Conservation (phyloP, 2,888 invertebrate species). For the Hirtodrosophila histrioides region DNA sequence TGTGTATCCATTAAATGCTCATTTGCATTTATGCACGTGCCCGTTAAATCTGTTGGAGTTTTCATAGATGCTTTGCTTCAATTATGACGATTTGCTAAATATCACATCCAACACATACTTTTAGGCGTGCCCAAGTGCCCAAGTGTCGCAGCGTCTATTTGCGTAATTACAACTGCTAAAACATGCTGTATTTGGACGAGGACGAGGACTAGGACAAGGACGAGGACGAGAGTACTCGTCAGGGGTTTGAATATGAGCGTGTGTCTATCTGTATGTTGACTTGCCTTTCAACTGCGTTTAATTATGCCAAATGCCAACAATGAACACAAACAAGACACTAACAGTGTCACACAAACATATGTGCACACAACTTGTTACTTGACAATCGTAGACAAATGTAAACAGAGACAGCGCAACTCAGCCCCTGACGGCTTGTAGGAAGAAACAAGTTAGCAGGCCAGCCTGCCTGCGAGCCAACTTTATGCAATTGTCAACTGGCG, state of each 20-base stretch:
- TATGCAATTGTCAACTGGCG: slow-evolving; percentile 63
- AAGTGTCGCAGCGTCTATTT: slow-evolving; percentile 45
- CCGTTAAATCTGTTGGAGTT: slow-evolving; percentile 39
- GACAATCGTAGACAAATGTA: slow-evolving; percentile 45
- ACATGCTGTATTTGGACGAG: background rate
- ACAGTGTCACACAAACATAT: slow-evolving; percentile 42
- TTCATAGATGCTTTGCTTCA: slow-evolving; percentile 48
- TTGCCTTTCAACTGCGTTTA: slow-evolving; percentile 66
- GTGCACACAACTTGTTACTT: slow-evolving; percentile 42
- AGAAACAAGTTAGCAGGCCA: slow-evolving; percentile 5
- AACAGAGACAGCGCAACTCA: slow-evolving; percentile 29
- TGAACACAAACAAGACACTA: slow-evolving; percentile 46
- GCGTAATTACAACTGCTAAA: slow-evolving; percentile 46
- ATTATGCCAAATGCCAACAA: slow-evolving; percentile 76
- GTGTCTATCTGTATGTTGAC: slow-evolving; percentile 47
- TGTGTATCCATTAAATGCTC: slow-evolving; percentile 39
- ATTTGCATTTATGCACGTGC: slow-evolving; percentile 57
- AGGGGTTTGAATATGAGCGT: background rate
- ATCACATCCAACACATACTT: slow-evolving; percentile 36
- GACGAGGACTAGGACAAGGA: no score
- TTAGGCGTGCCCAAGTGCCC: slow-evolving; percentile 25
- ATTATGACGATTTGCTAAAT: slow-evolving; percentile 55
- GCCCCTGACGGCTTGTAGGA: no score
- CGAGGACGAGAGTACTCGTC: no score
- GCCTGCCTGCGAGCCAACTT: slow-evolving; percentile 23